Percentiles rank a stretch among this genome's conserved stretches.
phyloP scores from a whole-genome alignment of 64 coral and sea anemone genomes.

The Hydrozoanthus tunicans region DNA sequence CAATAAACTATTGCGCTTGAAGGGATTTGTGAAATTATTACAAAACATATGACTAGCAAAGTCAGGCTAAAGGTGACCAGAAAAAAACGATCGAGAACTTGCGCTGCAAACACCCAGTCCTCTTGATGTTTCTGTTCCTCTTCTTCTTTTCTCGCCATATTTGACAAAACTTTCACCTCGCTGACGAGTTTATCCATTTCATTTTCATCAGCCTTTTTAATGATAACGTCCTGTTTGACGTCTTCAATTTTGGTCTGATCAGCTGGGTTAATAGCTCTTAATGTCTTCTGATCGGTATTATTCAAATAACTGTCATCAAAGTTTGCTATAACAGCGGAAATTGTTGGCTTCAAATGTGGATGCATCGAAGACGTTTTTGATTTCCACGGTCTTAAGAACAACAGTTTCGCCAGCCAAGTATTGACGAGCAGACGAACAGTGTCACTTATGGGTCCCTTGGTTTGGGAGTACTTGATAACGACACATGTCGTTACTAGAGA shows the following conservation, averaged over 20 bases:
- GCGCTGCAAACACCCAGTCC: slow-evolving; percentile 58
- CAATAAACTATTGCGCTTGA: background rate
- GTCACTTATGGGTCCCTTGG: slow-evolving; percentile 4
- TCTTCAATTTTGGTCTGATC: background rate
- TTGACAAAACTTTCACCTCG: slow-evolving; percentile 53
- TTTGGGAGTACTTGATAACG: slow-evolving; percentile 45
- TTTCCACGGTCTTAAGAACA: slow-evolving; percentile 43
- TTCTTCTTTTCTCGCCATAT: slow-evolving; percentile 28
- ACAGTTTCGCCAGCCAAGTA: slow-evolving; percentile 48
- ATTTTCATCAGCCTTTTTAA: background rate
- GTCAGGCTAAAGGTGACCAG: slow-evolving; percentile 21
- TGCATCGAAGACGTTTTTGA: background rate
- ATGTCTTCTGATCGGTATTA: background rate
- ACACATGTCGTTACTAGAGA: slow-evolving; percentile 59
- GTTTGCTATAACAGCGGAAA: background rate
- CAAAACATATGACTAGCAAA: background rate
- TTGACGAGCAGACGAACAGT: slow-evolving; percentile 29
- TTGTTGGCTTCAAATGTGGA: background rate
- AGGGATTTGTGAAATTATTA: background rate
- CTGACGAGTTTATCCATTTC: slow-evolving; percentile 24
- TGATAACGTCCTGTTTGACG: background rate
- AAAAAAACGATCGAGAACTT: slow-evolving; percentile 64
- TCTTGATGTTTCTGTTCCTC: slow-evolving; percentile 1
- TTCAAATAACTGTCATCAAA: background rate
- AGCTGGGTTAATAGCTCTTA: background rate